Base-by-base conservation (phyloP, 2,797 vertebrate genomes). In the Buceros bicornis region DNA sequence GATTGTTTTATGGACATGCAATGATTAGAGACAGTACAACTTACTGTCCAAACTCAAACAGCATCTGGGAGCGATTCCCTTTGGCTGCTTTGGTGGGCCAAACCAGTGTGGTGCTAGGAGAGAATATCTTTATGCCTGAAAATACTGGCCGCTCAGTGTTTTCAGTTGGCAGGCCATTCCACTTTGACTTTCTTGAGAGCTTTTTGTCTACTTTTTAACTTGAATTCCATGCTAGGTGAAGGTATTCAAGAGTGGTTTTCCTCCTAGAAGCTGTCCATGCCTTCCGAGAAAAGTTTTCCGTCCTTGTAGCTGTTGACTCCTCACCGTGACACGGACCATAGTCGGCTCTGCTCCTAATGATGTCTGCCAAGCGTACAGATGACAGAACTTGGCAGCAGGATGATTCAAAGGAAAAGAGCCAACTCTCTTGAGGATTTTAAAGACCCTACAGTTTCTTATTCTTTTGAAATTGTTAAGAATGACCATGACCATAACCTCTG, bases 311-410 rank as follows among this genome's bases (percentile, higher is more conserved):
- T 62, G 43, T 25, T 73, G 35, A 12, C 43, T 87, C n/a, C 31
- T 84, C 56, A 56, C 8, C 1, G 2, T 51, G 51, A 48, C 0
- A 0, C 0, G 4, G 19, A 10, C 47, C 19, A 22, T 16, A 24
- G n/a, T 43, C 25, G 56, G 24, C 22, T 85, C 61, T 89, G 28
- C 6, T 82, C 24, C 17, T 42, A 9, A 16, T 17, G 13, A 13
- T 33, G 26, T 47, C 31, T 77, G 22, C 31, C 4, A 7, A 77
- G n/a, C 8, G 16, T 8, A 21, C 3, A 58, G 33, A 24, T 21
- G 45, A 16, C 47, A 70, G 51, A 5, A 40, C 47, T 13, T 29
- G 22, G 24, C 24, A 64, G 16, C 13, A 74, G 53, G 16, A 71
- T 61, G 20, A 50, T 81, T 82, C 57, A 60, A 78, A 81, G 45